Evolutionary conservation across 2,797 vertebrate species (phyloP).

Genomic region (Phataginus tetradactyla): DNA sequence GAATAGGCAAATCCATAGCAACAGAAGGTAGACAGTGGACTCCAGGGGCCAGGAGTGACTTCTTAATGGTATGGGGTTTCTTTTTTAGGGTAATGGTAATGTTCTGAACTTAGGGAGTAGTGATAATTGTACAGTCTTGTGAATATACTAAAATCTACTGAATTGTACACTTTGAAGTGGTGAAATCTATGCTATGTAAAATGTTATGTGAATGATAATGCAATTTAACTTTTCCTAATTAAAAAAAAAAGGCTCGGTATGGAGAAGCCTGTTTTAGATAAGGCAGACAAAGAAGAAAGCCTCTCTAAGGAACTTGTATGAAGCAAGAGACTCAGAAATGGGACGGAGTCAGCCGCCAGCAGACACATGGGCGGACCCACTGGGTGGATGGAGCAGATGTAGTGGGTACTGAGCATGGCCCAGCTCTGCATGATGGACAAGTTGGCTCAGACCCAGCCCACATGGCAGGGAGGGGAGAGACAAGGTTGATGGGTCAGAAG

Average conservation of each 20-base stretch:
- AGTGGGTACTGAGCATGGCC: background rate
- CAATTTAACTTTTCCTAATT: constrained; percentile 6
- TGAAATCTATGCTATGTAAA: background rate
- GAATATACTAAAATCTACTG: background rate
- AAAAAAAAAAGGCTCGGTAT: background rate
- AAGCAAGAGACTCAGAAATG: background rate
- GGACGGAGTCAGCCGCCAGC: background rate
- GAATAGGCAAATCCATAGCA: background rate
- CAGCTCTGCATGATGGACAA: fast-evolving
- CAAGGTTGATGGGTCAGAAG: background rate
- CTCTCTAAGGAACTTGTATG: background rate
- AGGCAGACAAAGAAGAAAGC: background rate
- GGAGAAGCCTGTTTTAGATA: background rate
- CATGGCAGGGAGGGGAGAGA: background rate
- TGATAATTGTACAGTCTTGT: background rate
- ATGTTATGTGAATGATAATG: background rate
- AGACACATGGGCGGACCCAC: fast-evolving
- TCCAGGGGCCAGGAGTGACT: background rate
- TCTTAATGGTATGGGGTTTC: background rate
- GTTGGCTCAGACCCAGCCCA: background rate
- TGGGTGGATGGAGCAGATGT: fast-evolving
- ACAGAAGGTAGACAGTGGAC: background rate
- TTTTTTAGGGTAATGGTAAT: background rate
- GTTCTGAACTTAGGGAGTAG: background rate
- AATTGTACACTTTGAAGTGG: background rate